These are phyloP conservation scores for Drosophila siamana DNA, from an alignment of 2,888 invertebrate species.

Conservation along the genomic window DNA sequence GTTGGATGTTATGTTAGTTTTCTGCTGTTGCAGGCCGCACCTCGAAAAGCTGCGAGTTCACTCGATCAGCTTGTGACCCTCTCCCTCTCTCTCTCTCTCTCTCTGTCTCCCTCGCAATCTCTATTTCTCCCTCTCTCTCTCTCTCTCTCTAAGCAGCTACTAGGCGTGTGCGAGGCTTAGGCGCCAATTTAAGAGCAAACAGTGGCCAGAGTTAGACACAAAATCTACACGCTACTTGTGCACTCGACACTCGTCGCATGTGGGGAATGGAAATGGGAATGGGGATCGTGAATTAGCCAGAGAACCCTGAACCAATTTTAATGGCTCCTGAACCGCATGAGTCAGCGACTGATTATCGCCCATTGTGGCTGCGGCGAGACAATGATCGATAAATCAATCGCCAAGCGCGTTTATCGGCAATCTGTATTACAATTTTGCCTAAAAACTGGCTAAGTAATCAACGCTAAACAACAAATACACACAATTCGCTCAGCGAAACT, in stretches of 20 bases:
- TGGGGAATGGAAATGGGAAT: no score
- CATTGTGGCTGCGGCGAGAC: background rate
- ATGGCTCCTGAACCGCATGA: constrained; percentile 15
- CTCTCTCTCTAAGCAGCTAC: constrained; percentile 27
- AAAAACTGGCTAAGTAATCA: no score
- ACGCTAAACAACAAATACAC: no score
- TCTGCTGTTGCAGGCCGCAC: constrained; percentile 47
- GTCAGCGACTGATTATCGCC: constrained; percentile 12
- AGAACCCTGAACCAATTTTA: constrained; percentile 39
- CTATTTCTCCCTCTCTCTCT: background rate
- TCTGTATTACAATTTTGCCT: background rate
- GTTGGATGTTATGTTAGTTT: constrained; percentile 45
- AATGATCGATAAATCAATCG: constrained; percentile 15
- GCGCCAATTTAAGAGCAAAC: constrained; percentile 45
- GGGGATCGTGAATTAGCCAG: constrained; percentile 44
- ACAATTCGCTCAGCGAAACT: no score
- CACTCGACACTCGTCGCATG: constrained; percentile 6
- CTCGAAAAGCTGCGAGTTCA: constrained; percentile 39
- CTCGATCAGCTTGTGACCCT: constrained; percentile 2
- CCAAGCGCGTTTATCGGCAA: background rate
- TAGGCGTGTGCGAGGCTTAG: constrained; percentile 33
- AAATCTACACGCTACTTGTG: constrained; percentile 11
- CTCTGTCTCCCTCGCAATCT: background rate
- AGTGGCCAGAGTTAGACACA: constrained; percentile 7
- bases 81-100: constrained; percentile 6